These are phyloP conservation scores for Disparrhopalites patrizii DNA, from an alignment of 2,888 invertebrate species.

Conservation along the genomic window DNA sequence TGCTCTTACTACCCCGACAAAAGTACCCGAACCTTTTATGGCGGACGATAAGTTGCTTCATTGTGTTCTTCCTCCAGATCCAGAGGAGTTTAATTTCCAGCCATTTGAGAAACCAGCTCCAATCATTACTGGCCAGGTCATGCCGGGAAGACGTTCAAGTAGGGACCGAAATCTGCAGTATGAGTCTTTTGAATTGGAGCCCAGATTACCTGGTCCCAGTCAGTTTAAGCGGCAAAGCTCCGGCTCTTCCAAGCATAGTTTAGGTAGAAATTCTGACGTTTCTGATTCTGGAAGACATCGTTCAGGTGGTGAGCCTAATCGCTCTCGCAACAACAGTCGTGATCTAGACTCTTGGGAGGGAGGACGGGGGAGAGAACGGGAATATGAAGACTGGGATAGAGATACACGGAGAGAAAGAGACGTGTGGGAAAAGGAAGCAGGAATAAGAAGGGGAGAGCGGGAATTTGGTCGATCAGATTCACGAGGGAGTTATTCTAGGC, in stretches of 20 bases:
- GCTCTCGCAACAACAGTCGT: constrained; percentile 31
- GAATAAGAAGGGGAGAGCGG: constrained; percentile 9
- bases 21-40: background rate
- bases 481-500: constrained; percentile 36
- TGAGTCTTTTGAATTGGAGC: constrained; percentile 11
- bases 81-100: constrained; percentile 44
- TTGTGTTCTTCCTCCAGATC: constrained; percentile 17
- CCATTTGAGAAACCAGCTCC: constrained; percentile 44
- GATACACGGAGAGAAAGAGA: background rate
- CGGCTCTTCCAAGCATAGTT: constrained; percentile 46
- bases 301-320: background rate
- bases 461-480: constrained; percentile 35
- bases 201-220: background rate
- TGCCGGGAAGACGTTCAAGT: constrained; percentile 22
- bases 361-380: constrained; percentile 31
- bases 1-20: background rate
- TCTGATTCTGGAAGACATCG: constrained; percentile 41
- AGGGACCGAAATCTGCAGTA: background rate
- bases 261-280: constrained; percentile 43
- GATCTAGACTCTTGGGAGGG: constrained; percentile 27
- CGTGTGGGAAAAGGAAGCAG: background rate
- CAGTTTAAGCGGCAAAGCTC: constrained; percentile 46
- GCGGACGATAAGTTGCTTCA: constrained; percentile 7
- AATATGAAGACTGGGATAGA: constrained; percentile 30
- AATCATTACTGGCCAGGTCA: constrained; percentile 17